phyloP scores from a whole-genome alignment of 2,888 invertebrate genomes.

The Carpatolechia fugitivella region DNA sequence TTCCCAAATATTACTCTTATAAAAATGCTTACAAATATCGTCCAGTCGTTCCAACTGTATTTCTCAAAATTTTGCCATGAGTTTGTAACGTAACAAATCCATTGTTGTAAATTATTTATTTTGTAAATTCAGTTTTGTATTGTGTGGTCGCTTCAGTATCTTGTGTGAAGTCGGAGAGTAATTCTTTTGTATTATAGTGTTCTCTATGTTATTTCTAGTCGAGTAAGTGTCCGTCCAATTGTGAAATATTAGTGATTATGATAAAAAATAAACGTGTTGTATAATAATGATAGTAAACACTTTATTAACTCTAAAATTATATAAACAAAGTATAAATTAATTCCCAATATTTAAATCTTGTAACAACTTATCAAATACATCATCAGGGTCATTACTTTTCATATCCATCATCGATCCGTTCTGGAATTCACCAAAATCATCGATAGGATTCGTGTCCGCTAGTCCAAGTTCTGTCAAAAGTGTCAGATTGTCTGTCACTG shows the following conservation, averaged over 20 bases:
- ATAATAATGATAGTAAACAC: not conserved
- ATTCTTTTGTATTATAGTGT: not conserved
- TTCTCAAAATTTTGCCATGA: not conserved
- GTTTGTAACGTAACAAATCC: not conserved
- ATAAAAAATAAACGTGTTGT: constrained; percentile 3
- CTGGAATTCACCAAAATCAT: constrained; percentile 70
- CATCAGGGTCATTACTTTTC: constrained; percentile 46
- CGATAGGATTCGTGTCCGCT: constrained; percentile 50
- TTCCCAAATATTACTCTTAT: too few species aligned
- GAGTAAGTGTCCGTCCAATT: not conserved
- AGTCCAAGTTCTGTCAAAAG: constrained; percentile 79
- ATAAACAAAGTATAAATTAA: constrained; percentile 30
- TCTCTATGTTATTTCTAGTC: not conserved
- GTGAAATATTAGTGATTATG: not conserved
- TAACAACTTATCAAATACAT: constrained; percentile 66
- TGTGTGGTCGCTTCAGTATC: not conserved
- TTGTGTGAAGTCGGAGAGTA: too few species aligned
- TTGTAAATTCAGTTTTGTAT: not conserved
- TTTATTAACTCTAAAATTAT: not conserved
- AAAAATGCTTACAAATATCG: too few species aligned
- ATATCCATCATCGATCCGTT: constrained; percentile 55
- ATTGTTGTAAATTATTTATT: not conserved
- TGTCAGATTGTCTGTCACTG: constrained; percentile 50
- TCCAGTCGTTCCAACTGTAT: not conserved
- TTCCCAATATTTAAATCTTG: constrained; percentile 57